These are phyloP conservation scores for Colletes gigas DNA, from an alignment of 1,140 invertebrate genomes.

Conservation along the genomic window DNA sequence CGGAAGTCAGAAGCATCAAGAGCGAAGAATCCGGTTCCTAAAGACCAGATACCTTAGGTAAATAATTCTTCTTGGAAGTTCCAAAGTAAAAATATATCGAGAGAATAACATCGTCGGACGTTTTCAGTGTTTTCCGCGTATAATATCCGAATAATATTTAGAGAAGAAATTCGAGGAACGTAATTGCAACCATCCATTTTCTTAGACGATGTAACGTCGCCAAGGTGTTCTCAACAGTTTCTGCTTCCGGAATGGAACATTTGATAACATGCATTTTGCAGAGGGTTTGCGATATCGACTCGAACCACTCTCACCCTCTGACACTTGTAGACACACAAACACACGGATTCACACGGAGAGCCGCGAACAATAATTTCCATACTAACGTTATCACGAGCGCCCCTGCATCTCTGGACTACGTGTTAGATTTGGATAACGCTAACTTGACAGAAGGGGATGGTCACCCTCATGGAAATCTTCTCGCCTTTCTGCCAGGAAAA, in stretches of 20 bases:
- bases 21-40: no score
- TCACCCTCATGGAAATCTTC: slow-evolving; percentile 52
- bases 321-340: slow-evolving; percentile 13
- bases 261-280: slow-evolving; percentile 8
- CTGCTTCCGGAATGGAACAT: background rate
- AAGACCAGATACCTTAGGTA: no score
- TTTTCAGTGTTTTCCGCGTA: background rate
- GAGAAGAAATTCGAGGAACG: background rate
- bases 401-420: slow-evolving; percentile 47
- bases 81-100: no score
- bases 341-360: slow-evolving; percentile 5
- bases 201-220: background rate
- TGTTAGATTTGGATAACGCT: slow-evolving; percentile 65
- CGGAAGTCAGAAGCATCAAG: no score
- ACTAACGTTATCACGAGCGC: slow-evolving; percentile 58
- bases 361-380: slow-evolving; percentile 64
- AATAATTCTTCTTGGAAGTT: no score
- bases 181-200: background rate
- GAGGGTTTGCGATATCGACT: slow-evolving; percentile 41
- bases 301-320: slow-evolving; percentile 25
- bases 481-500: slow-evolving; percentile 42
- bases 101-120: background rate
- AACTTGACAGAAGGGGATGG: slow-evolving; percentile 57
- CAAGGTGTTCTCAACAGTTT: no score
- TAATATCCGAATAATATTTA: background rate